Percentiles rank a stretch among this genome's conserved stretches.
These are phyloP conservation scores for Agonopterix alstromeriana DNA, from an alignment of 2,888 invertebrate species.

Conservation along the genomic window DNA sequence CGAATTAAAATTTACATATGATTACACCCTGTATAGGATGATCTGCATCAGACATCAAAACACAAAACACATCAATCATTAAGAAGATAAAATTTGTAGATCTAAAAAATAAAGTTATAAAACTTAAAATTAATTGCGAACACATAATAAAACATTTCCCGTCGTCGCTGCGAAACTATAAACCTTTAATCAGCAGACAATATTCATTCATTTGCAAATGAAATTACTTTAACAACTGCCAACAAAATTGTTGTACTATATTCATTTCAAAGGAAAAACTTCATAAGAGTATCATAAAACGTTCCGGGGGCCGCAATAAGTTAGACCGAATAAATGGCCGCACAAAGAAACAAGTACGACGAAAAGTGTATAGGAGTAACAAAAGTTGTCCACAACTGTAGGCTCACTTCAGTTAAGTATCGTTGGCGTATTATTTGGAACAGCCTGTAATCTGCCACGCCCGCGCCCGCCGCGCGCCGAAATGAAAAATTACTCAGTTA, in stretches of 20 bases:
- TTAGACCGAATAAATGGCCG: conserved; percentile 45
- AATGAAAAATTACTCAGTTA: conserved; percentile 74
- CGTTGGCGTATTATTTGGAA: conserved; percentile 66
- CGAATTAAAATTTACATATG: too few relatives aligned
- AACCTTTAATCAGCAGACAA: conserved; percentile 1
- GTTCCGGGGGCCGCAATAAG: conserved; percentile 41
- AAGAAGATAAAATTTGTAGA: too few relatives aligned
- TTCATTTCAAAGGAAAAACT: conserved; percentile 51
- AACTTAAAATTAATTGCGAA: too few relatives aligned
- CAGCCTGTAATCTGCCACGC: conserved; percentile 74
- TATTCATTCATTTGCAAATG: conserved; percentile 23
- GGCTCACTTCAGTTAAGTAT: conserved; percentile 61
- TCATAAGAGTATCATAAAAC: conserved; percentile 50
- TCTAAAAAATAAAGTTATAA: too few relatives aligned
- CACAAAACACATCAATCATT: too few relatives aligned
- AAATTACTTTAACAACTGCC: conserved; percentile 30
- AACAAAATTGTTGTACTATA: conserved; percentile 39
- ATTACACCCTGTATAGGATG: too few relatives aligned
- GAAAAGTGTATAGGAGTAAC: conserved; percentile 54
- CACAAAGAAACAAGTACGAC: conserved; percentile 46
- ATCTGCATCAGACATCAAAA: too few relatives aligned
- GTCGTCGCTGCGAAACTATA: conserved; percentile 27
- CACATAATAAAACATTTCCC: conserved; percentile 2
- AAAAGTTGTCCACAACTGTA: conserved; percentile 51
- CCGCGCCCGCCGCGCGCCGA: conserved; percentile 70